Base-by-base conservation (phyloP, 1,140 invertebrate species). In the Drosophila sturtevanti region DNA sequence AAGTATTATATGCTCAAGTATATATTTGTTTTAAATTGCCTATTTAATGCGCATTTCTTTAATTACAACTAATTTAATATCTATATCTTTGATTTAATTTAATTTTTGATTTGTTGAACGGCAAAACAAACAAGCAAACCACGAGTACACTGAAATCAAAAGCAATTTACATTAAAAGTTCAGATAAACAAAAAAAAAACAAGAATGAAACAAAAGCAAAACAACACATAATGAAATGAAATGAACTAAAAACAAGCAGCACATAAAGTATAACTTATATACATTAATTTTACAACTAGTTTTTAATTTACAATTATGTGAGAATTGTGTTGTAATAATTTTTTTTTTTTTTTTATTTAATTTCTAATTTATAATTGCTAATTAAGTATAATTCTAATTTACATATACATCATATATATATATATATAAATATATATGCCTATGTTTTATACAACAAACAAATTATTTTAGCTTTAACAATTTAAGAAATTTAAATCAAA, bases 1-100 rank as follows among this genome's bases (percentile, higher is more conserved):
- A 77, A 86, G 81, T 86, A 86, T 86, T 86, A 86, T 78, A 81
- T 87, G 81, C 81, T 85, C 82, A 81, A 85, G 78, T 78, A 65
- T 68, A 73, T 59, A 63, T 67, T 58, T 37, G 51, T 37, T 22
- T 52, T n/a, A 10, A 35, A 24, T 18, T 38, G 27, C 37, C 27
- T 68, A 34, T 63, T 63, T 69, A 61, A 70, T 72, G 79, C 84
- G 80, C 80, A 84, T 84, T 85, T 84, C 79, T 64, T 81, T 73
- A 80, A 73, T 70, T 82, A 54, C 24, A 63, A 68, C 72, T 68
- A 27, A 21, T 22, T 66, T 58, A 35, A 41, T 31, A 31, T 31
- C 41, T 63, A 70, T 55, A 38, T 64, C 31, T 44, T 35, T 54
- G 74, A 38, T 59, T 64, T 64, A 35, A 48, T 48, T 48, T n/a